Percentiles rank a stretch among this genome's conserved stretches.
phyloP scores from a whole-genome alignment of 1,140 invertebrate species.

The Drosophila athabasca region DNA sequence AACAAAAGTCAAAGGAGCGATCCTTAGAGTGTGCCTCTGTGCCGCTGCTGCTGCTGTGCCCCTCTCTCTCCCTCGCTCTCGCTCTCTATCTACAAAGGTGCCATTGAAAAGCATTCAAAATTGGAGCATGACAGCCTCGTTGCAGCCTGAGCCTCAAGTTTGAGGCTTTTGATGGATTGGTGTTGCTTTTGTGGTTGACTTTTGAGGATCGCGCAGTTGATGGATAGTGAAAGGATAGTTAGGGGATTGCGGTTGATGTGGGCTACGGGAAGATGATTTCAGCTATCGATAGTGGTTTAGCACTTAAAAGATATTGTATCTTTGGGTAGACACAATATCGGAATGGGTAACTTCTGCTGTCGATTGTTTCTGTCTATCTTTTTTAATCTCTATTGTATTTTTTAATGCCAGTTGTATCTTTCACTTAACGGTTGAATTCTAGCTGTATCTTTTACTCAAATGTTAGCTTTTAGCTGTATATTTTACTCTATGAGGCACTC shows the following conservation, averaged over 20 bases:
- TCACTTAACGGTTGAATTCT: neutral
- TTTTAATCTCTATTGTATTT: too few species aligned
- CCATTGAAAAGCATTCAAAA: conserved; percentile 77
- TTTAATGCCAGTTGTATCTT: neutral
- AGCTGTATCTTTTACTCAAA: neutral
- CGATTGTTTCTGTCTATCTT: too few species aligned
- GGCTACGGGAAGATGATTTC: neutral
- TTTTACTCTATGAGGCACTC: neutral
- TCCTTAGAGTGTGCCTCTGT: too few species aligned
- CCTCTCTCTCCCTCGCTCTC: too few species aligned
- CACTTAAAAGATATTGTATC: neutral
- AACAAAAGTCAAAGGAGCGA: too few species aligned
- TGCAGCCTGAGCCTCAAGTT: conserved; percentile 27
- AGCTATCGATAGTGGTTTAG: neutral
- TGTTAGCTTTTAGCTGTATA: too few species aligned
- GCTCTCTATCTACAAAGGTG: conserved; percentile 42
- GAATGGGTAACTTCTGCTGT: too few species aligned
- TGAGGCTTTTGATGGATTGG: conserved; percentile 61
- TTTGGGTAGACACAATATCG: too few species aligned
- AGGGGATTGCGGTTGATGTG: conserved; percentile 25
- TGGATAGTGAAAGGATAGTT: conserved; percentile 53
- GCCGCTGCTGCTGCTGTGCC: too few species aligned
- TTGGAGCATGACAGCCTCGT: conserved; percentile 61
- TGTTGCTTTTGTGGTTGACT: conserved; percentile 57
- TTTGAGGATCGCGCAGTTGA: conserved; percentile 43